These are phyloP conservation scores for Ceraclea dissimilis DNA, from an alignment of 2,888 invertebrate species.

Conservation along the genomic window DNA sequence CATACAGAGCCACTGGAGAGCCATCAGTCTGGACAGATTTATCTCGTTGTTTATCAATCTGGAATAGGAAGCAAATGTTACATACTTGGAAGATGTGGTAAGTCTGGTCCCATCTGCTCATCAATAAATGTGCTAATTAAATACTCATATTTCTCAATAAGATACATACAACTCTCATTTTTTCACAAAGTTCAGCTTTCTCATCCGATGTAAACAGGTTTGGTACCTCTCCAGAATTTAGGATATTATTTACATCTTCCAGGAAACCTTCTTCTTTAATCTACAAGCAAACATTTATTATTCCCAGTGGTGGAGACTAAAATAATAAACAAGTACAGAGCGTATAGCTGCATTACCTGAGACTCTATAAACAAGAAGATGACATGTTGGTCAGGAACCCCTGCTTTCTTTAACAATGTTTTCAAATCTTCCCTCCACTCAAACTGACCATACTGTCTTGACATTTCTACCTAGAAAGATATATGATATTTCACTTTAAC, in stretches of 20 bases:
- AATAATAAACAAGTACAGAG: background rate
- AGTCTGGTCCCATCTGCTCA: too few relatives aligned
- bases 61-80: constrained; percentile 28
- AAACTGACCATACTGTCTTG: constrained; percentile 68
- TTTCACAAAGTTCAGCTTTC: constrained; percentile 84
- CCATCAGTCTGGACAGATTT: constrained; percentile 88
- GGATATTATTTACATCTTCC: constrained; percentile 86
- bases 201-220: constrained; percentile 82
- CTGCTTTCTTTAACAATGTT: constrained; percentile 67
- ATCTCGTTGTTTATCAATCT: constrained; percentile 82
- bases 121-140: background rate
- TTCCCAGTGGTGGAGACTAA: too few relatives aligned
- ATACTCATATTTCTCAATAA: background rate
- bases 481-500: too few relatives aligned
- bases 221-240: constrained; percentile 91
- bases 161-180: constrained; percentile 62
- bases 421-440: constrained; percentile 95
- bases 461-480: constrained; percentile 73
- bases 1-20: constrained; percentile 81
- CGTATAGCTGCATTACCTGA: constrained; percentile 51
- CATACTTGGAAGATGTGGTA: background rate
- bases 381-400: constrained; percentile 76
- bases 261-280: constrained; percentile 90
- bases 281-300: constrained; percentile 33
- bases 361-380: constrained; percentile 88